Evolutionary conservation across 1,140 invertebrate genomes (phyloP).

Genomic region (Diachasma alloeum): DNA sequence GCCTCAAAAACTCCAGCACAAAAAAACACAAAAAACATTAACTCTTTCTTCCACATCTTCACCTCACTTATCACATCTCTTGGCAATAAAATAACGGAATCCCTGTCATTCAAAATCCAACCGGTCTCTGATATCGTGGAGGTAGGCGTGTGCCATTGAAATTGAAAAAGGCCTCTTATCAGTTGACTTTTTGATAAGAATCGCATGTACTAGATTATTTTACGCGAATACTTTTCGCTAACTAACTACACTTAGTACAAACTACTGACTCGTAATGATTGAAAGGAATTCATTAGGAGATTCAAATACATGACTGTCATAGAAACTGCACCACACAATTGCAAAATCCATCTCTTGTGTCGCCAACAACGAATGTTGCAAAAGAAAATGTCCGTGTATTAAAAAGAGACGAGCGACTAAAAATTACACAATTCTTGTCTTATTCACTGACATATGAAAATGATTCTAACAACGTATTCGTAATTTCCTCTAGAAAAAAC

Average conservation of each 20-base stretch:
- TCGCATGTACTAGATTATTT: neutral
- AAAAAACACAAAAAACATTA: conserved; percentile 6
- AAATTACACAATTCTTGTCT: neutral
- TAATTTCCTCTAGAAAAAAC: neutral
- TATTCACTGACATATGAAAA: neutral
- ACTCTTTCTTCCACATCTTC: neutral
- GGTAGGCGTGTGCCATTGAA: neutral
- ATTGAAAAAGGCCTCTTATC: neutral
- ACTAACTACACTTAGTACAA: neutral
- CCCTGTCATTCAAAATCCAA: neutral
- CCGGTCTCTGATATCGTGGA: neutral
- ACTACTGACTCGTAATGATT: neutral
- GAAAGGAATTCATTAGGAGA: neutral
- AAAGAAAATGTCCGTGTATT: neutral
- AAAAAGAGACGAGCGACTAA: neutral
- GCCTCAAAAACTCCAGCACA: neutral
- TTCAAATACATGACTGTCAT: neutral
- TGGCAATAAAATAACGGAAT: neutral
- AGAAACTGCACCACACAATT: neutral
- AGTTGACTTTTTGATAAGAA: neutral
- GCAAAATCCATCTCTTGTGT: neutral
- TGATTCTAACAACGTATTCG: neutral
- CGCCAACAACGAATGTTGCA: neutral
- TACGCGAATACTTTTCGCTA: neutral
- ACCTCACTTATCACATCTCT: neutral